phyloP scores from a whole-genome alignment of 2,888 invertebrate species.

The Julus scanicus region DNA sequence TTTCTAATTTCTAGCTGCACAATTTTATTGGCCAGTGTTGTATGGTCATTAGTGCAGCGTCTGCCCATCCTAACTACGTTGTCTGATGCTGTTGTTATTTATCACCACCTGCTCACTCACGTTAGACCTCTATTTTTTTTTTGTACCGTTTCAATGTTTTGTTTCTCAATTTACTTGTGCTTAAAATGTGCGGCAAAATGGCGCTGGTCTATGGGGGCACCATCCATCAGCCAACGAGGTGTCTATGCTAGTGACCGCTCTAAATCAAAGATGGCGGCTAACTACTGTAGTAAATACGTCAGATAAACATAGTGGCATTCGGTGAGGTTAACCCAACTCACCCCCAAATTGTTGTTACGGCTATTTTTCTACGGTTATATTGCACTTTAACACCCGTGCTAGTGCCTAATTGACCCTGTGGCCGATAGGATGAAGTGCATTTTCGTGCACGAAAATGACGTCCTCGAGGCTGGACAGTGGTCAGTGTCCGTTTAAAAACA shows the following conservation, averaged over 20 bases:
- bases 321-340: background rate
- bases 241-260: background rate
- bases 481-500: background rate
- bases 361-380: conserved; percentile 5
- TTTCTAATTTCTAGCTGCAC: background rate
- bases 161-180: background rate
- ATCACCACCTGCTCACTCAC: conserved; percentile 5
- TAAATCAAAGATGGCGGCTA: conserved; percentile 35
- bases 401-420: conserved; percentile 18
- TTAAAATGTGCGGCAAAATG: conserved; percentile 10
- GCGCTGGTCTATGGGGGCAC: background rate
- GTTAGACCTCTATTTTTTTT: background rate
- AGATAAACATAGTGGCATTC: background rate
- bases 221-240: background rate
- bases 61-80: conserved; percentile 31
- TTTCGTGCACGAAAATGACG: background rate
- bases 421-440: background rate
- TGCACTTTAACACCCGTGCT: conserved; percentile 22
- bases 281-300: background rate
- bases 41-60: background rate
- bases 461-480: conserved; percentile 1
- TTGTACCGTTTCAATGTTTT: background rate
- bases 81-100: background rate
- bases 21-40: conserved; percentile 38
- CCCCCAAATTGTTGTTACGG: background rate